Evolutionary conservation across 2,797 vertebrate species (phyloP).

Genomic region (Xerus rutilus): DNA sequence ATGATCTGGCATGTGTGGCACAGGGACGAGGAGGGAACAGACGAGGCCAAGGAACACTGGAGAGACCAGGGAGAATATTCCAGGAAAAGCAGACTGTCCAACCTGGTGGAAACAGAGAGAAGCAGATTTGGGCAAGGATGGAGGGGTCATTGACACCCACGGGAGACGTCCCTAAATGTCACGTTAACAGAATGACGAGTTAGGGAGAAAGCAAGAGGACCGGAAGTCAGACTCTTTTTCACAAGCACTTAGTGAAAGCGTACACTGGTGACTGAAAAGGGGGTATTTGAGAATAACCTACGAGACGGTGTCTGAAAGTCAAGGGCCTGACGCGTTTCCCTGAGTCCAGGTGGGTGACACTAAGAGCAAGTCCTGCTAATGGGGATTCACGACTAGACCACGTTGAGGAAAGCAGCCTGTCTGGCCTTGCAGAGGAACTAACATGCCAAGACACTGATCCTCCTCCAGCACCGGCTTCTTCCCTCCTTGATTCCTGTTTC

Average conservation of each 20-base stretch:
- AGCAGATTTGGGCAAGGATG: not conserved
- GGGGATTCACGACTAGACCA: not conserved
- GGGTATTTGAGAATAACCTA: not conserved
- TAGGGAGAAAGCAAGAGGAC: not conserved
- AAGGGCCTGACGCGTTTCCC: not conserved
- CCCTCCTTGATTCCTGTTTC: not conserved
- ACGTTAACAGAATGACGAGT: not conserved
- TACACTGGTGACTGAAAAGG: not conserved
- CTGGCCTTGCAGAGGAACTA: not conserved
- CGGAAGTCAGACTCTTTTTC: not conserved
- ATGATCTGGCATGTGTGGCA: no score
- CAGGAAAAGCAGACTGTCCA: not conserved
- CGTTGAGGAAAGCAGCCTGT: not conserved
- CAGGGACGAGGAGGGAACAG: not conserved
- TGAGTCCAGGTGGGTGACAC: not conserved
- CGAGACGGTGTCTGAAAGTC: not conserved
- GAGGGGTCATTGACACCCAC: not conserved
- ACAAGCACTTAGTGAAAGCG: not conserved
- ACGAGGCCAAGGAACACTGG: not conserved
- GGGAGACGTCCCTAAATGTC: not conserved
- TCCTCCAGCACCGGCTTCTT: not conserved
- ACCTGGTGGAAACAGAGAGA: not conserved
- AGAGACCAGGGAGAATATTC: no score
- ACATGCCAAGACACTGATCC: no score
- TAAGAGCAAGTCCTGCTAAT: not conserved